Evolutionary conservation across 2,888 invertebrate species (phyloP).

Genomic region (Leucophora obtusa): DNA sequence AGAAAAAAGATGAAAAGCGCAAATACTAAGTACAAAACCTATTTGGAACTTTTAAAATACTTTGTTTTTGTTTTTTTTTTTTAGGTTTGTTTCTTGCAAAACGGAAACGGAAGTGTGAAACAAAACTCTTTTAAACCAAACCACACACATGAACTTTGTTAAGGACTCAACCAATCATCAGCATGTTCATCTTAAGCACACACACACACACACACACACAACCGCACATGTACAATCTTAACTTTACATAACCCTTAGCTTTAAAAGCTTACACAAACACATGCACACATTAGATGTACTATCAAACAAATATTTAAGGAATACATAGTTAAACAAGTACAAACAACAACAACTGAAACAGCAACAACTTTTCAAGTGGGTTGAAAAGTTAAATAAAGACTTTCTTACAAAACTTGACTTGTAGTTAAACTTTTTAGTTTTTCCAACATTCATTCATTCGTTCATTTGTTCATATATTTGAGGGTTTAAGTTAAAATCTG

Average conservation of each 20-base stretch:
- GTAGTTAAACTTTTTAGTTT: slow-evolving; percentile 45
- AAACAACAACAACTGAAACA: slow-evolving; percentile 43
- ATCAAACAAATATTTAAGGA: slow-evolving; percentile 18
- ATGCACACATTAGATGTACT: slow-evolving; percentile 57
- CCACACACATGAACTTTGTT: slow-evolving; percentile 49
- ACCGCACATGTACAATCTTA: neutral
- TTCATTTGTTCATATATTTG: slow-evolving; percentile 34
- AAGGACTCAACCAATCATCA: slow-evolving; percentile 56
- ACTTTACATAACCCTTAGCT: neutral
- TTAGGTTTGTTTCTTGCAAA: slow-evolving; percentile 28
- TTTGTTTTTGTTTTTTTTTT: slow-evolving; percentile 24
- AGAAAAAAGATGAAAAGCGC: slow-evolving; percentile 38
- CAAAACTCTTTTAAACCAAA: slow-evolving; percentile 64
- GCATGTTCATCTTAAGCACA: slow-evolving; percentile 36
- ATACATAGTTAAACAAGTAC: slow-evolving; percentile 34
- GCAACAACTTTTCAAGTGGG: slow-evolving; percentile 62
- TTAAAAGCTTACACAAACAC: slow-evolving; percentile 48
- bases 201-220: slow-evolving; percentile 12
- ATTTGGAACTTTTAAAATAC: slow-evolving; percentile 28
- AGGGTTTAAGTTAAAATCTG: slow-evolving; percentile 46
- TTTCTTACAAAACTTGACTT: slow-evolving; percentile 59
- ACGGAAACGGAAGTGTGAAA: slow-evolving; percentile 68
- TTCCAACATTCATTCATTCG: slow-evolving; percentile 27
- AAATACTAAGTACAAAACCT: slow-evolving; percentile 41
- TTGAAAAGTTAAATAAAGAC: slow-evolving; percentile 62